Base-by-base conservation (phyloP, 2,888 invertebrate species). In the Drosophila picticornis region DNA sequence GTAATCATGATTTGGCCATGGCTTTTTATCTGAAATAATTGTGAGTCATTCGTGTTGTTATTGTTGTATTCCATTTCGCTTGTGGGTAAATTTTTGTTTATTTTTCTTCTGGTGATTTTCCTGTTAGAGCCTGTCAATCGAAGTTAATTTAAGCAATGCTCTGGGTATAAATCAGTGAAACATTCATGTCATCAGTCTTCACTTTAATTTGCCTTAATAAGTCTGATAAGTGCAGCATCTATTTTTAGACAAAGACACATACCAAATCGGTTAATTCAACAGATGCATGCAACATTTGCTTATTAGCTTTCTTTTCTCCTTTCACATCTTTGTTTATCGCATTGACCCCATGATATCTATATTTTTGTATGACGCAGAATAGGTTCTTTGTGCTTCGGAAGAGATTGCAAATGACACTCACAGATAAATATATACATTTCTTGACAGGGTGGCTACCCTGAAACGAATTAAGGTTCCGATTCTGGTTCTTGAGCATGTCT, bases 21-120 rank as follows among this genome's bases (percentile, higher is more conserved):
- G n/a, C 57, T 53, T 16, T 74, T 66, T 64, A 63, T 72, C 68
- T 43, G 40, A 71, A 71, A 65, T 65, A 62, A 31, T 63, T 72
- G 53, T 61, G 63, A 74, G 4, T 84, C 77, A 77, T 50, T 43
- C 4, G 2, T 16, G 51, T 51, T 61, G 31, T 29, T 59, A 19
- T n/a, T 48, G 9, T 61, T 27, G n/a, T 59, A 19, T 19, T 46
- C 4, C 10, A 27, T 22, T 19, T 7, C 7, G 36, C 13, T 13
- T 25, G 5, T 55, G 43, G 29, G 27, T 36, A 40, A 27, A 31
- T 36, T 53, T 19, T 32, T 29, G 1, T 4, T 9, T 46, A n/a
- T n/a, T 13, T 16, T 46, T 19, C 36, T 29, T 34, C 46, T 36
- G 13, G 11, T 43, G 46, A 46, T 55, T 46, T 53, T 36, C n/a